These are phyloP conservation scores for Cyrtodaria siliqua DNA, from an alignment of 2,888 invertebrate species.

Conservation along the genomic window DNA sequence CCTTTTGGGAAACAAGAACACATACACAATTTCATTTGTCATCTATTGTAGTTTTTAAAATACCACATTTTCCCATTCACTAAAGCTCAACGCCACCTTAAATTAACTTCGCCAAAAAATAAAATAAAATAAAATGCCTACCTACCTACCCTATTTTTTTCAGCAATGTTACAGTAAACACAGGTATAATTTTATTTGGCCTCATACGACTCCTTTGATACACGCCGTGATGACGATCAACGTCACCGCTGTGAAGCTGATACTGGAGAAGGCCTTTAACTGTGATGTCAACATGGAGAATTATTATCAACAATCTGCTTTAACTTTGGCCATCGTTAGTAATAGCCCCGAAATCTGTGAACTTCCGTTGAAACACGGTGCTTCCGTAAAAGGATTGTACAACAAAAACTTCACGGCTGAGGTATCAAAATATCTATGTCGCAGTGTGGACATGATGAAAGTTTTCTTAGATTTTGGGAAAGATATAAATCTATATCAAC, in stretches of 20 bases:
- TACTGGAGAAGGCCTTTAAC: slow-evolving; percentile 2
- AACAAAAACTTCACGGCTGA: slow-evolving; percentile 20
- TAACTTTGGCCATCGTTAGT: slow-evolving; percentile 24
- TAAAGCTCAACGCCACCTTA: too few relatives aligned
- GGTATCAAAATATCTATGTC: slow-evolving; percentile 18
- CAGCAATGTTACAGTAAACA: too few relatives aligned
- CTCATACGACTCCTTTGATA: slow-evolving; percentile 37
- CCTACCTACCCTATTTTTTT: too few relatives aligned
- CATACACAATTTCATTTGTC: too few relatives aligned
- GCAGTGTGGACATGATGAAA: slow-evolving; percentile 26
- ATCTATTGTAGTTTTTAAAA: too few relatives aligned
- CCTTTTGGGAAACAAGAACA: too few relatives aligned
- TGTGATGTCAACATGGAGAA: slow-evolving; percentile 36
- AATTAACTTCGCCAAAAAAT: too few relatives aligned
- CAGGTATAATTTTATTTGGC: too few relatives aligned
- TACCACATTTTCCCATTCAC: too few relatives aligned
- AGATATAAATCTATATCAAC: slow-evolving; percentile 23
- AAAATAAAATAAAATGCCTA: too few relatives aligned
- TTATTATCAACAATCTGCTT: slow-evolving; percentile 35
- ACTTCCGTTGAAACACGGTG: slow-evolving; percentile 26
- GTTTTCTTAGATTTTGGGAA: slow-evolving; percentile 13
- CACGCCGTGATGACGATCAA: slow-evolving; percentile 18
- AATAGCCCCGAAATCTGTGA: slow-evolving; percentile 17
- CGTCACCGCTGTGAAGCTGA: slow-evolving; percentile 18
- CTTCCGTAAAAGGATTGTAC: slow-evolving; percentile 24